Conservation (phyloP, 92 coral and sea anemone genomes). For the Porites rus region DNA sequence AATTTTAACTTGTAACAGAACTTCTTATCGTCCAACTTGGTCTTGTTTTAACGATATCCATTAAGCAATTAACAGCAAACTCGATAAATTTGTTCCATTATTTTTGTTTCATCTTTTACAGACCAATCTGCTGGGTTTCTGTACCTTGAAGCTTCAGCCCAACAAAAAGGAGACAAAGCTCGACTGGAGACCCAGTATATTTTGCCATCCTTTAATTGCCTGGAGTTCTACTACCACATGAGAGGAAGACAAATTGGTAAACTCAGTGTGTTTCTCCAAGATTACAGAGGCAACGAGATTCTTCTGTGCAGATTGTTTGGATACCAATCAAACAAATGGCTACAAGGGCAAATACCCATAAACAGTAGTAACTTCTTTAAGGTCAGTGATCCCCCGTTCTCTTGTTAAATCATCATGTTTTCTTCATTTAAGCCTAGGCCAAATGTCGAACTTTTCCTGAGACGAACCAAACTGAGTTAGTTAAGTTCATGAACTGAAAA, state of each 20-base stretch:
- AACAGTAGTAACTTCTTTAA: slow-evolving; percentile 28
- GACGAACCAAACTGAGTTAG: no score
- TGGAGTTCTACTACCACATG: slow-evolving; percentile 63
- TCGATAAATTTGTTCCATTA: not conserved
- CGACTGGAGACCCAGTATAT: slow-evolving; percentile 44
- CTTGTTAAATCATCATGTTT: no score
- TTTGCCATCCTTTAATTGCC: slow-evolving; percentile 66
- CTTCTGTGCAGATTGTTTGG: slow-evolving; percentile 77
- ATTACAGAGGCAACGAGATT: slow-evolving; percentile 15
- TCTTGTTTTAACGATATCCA: no score
- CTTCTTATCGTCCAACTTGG: no score
- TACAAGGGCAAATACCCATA: slow-evolving; percentile 54
- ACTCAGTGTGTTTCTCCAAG: slow-evolving; percentile 63
- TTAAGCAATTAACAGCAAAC: no score
- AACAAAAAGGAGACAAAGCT: slow-evolving; percentile 34
- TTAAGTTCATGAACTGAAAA: no score
- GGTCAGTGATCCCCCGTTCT: slow-evolving; percentile 40
- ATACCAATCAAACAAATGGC: slow-evolving; percentile 53
- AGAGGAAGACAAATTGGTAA: slow-evolving; percentile 67
- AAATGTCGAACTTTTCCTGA: no score
- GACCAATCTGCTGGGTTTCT: slow-evolving; percentile 15
- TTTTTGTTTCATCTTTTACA: not conserved
- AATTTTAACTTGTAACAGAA: no score
- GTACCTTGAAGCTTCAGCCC: not conserved
- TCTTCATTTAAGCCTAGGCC: no score